These are phyloP conservation scores for Stratiomys singularior DNA, from an alignment of 2,888 invertebrate species.

Conservation along the genomic window DNA sequence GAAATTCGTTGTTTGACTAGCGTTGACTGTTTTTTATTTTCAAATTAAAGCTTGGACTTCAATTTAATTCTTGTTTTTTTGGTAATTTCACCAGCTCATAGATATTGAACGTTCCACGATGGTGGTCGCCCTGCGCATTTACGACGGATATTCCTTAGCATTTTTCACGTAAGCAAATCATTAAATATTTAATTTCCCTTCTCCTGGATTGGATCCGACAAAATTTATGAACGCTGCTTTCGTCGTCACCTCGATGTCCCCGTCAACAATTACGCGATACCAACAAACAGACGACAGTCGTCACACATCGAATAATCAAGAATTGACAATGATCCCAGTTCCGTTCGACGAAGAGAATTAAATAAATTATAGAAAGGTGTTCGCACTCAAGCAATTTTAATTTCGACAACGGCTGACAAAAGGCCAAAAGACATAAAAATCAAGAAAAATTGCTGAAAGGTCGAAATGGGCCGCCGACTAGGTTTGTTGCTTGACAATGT, in stretches of 20 bases:
- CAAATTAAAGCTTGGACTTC: too few species aligned
- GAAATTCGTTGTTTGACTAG: too few species aligned
- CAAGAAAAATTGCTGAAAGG: conserved; percentile 33
- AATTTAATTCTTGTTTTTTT: too few species aligned
- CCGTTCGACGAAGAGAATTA: conserved; percentile 1
- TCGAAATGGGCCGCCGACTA: neutral
- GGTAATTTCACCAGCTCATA: too few species aligned
- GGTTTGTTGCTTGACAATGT: neutral
- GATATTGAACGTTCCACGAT: too few species aligned
- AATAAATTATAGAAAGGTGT: conserved; percentile 17
- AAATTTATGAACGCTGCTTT: neutral
- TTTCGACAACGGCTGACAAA: neutral
- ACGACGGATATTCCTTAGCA: neutral
- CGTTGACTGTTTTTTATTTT: too few species aligned
- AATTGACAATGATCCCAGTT: conserved; percentile 6
- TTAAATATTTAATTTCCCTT: conserved; percentile 18
- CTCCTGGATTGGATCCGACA: neutral
- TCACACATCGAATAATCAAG: conserved; percentile 12
- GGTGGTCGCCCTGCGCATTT: too few species aligned
- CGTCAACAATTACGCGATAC: neutral
- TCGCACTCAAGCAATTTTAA: neutral
- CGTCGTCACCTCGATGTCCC: too few species aligned
- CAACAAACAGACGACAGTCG: neutral
- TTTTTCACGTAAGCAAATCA: neutral
- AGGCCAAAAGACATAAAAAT: neutral